Conservation (phyloP, 92 coral and sea anemone species). For the Umimayanthus kanabou region DNA sequence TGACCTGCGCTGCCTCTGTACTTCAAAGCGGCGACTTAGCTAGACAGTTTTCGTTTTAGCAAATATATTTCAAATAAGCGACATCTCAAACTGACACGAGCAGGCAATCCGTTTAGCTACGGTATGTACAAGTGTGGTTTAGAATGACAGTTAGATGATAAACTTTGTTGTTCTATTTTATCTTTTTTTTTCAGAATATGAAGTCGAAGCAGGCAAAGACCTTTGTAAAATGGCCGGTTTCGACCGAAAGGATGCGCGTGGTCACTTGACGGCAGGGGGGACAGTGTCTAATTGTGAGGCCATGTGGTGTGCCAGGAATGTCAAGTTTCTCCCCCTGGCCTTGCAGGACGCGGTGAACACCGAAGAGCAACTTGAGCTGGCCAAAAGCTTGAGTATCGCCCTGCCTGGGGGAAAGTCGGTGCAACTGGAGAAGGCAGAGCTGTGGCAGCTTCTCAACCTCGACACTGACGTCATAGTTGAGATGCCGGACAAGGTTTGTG, state of each 20-base stretch:
- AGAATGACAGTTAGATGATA: background rate
- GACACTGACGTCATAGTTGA: conserved; percentile 59
- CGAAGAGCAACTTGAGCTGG: conserved; percentile 35
- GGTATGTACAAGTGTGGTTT: background rate
- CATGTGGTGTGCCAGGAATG: conserved; percentile 66
- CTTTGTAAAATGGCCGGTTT: conserved; percentile 70
- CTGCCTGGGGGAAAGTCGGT: conserved; percentile 42
- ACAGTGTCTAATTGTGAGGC: conserved; percentile 58
- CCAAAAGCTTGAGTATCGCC: conserved; percentile 16
- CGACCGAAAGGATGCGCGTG: conserved; percentile 37
- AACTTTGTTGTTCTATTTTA: background rate
- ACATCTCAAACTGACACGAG: no score
- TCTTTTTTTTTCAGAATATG: conserved; percentile 41
- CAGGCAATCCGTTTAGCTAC: no score
- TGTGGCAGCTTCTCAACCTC: conserved; percentile 62
- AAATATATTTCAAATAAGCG: no score
- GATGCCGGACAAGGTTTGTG: conserved; percentile 50
- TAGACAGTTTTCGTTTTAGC: no score
- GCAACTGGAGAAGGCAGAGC: conserved; percentile 21
- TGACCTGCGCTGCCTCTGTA: no score
- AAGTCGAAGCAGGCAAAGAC: conserved; percentile 58
- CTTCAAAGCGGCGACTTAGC: no score
- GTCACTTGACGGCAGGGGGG: conserved; percentile 58
- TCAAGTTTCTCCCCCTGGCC: conserved; percentile 61
- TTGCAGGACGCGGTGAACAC: conserved; percentile 57